Evolutionary conservation across 2,113 vertebrate genomes (phyloP).

Genomic region (Fregetta grallaria): DNA sequence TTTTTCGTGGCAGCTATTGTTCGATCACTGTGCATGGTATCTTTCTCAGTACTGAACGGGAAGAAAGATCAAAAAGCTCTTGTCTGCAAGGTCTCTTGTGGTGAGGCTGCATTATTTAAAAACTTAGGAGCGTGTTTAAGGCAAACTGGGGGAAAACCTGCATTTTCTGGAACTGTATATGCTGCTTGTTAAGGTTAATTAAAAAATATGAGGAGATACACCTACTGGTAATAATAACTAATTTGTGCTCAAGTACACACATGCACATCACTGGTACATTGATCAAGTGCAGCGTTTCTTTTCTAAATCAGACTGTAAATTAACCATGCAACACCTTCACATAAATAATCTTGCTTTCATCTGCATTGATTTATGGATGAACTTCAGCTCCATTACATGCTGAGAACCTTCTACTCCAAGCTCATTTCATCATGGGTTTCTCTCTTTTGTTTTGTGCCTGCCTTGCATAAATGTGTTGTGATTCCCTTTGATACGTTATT

Average conservation of each 20-base stretch:
- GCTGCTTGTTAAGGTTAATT: slow-evolving; percentile 6
- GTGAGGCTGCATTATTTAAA: slow-evolving; percentile 57
- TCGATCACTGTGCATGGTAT: not conserved
- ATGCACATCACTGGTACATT: not conserved
- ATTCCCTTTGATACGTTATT: not conserved
- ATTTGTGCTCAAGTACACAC: not conserved
- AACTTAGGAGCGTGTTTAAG: slow-evolving; percentile 17
- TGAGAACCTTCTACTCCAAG: slow-evolving; percentile 55
- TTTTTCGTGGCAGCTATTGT: slow-evolving; percentile 12
- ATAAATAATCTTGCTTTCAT: slow-evolving; percentile 72
- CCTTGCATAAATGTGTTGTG: slow-evolving; percentile 58
- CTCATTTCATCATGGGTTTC: slow-evolving; percentile 41
- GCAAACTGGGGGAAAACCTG: not conserved
- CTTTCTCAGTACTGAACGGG: not conserved
- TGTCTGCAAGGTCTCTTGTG: slow-evolving; percentile 47
- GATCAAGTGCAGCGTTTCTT: slow-evolving; percentile 11
- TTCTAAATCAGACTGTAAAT: slow-evolving; percentile 56
- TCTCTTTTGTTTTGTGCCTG: slow-evolving; percentile 56
- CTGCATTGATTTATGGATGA: slow-evolving; percentile 75
- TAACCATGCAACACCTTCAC: slow-evolving; percentile 62
- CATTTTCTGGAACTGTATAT: not conserved
- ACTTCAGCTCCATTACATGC: slow-evolving; percentile 43
- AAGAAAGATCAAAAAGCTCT: slow-evolving; percentile 55
- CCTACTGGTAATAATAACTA: not conserved
- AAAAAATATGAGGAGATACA: not conserved